Conservation (phyloP, 2,888 invertebrate genomes). For the Silvanus unidentatus region DNA sequence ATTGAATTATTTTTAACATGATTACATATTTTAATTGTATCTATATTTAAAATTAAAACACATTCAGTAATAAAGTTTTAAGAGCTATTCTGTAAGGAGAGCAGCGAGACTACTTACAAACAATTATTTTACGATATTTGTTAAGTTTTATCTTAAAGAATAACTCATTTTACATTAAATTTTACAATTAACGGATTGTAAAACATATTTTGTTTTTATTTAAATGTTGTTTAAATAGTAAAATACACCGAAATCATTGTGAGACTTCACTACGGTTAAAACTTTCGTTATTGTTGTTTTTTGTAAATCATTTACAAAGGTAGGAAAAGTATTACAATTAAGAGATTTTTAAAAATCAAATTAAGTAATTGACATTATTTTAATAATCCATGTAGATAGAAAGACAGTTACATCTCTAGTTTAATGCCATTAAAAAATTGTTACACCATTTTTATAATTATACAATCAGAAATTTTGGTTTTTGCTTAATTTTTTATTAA, state of each 20-base stretch:
- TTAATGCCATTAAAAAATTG: no score
- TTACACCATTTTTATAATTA: no score
- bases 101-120: not conserved
- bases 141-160: constrained; percentile 21
- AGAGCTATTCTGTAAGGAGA: constrained; percentile 23
- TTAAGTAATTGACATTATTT: no score
- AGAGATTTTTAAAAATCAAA: no score
- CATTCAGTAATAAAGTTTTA: constrained; percentile 1
- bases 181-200: constrained; percentile 14
- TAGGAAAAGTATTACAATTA: no score
- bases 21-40: constrained; percentile 1
- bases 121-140: constrained; percentile 1
- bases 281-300: no score
- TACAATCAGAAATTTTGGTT: no score
- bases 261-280: not conserved
- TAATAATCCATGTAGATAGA: no score
- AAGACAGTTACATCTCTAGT: no score
- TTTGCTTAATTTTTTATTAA: no score
- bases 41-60: not conserved
- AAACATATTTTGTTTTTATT: constrained; percentile 4
- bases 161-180: constrained; percentile 23
- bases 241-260: constrained; percentile 1
- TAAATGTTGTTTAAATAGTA: not conserved
- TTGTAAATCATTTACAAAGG: no score
- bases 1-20: not conserved